Percentiles rank a stretch among this genome's conserved stretches.
Evolutionary conservation across 2,113 vertebrate species (phyloP).

Genomic region (Platysternon megacephalum): DNA sequence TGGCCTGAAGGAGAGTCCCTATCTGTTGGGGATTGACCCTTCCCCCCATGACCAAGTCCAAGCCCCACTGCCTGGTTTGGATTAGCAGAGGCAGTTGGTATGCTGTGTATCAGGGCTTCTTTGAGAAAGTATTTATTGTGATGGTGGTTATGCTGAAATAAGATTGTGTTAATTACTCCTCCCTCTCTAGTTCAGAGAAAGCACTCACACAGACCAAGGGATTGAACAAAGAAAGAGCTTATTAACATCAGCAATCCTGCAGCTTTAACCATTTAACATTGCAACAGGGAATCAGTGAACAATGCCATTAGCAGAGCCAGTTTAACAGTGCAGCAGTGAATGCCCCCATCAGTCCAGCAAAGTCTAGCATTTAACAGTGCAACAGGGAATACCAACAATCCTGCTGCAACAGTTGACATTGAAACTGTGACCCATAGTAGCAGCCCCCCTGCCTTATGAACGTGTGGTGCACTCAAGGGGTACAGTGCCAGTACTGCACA

Average conservation of each 20-base stretch:
- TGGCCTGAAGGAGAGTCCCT: background rate
- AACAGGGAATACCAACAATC: background rate
- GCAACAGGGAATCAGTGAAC: background rate
- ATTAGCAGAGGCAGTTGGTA: background rate
- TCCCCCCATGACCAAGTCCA: background rate
- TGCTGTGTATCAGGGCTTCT: background rate
- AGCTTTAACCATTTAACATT: accelerated
- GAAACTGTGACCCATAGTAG: background rate
- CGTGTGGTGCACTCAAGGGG: background rate
- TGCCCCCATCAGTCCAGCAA: background rate
- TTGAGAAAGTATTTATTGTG: background rate
- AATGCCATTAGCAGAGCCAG: too few species aligned
- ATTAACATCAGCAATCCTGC: background rate
- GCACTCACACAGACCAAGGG: background rate
- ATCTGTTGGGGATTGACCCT: background rate
- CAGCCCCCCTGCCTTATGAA: background rate
- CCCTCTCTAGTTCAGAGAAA: background rate
- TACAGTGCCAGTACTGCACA: background rate
- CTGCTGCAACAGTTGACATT: background rate
- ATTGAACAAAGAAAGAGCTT: background rate
- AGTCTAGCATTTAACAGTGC: background rate
- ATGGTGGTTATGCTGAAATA: background rate
- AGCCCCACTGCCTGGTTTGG: background rate
- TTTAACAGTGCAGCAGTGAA: background rate
- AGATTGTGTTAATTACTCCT: background rate